These are phyloP conservation scores for Panagrolaimus sp. DNA, from an alignment of 1,140 invertebrate genomes.

Conservation along the genomic window DNA sequence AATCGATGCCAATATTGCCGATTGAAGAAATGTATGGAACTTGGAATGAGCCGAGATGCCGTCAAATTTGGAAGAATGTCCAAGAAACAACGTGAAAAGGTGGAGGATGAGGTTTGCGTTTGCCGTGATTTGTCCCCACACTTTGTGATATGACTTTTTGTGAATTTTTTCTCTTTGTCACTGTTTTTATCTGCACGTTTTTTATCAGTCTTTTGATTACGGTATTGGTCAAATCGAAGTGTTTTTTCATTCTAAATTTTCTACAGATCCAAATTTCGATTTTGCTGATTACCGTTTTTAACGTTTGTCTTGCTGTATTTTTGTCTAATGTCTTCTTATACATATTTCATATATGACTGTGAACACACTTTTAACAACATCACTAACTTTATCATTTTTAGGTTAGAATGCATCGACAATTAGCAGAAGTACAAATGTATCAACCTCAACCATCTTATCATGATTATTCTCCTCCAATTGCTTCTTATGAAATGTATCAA, in stretches of 20 bases:
- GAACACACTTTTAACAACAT: too few species aligned
- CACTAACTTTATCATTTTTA: conserved; percentile 1
- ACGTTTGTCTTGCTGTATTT: neutral
- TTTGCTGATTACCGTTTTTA: too few species aligned
- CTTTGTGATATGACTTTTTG: neutral
- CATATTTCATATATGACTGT: neutral
- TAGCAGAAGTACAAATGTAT: neutral
- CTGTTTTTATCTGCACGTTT: neutral
- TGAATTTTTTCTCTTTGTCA: neutral
- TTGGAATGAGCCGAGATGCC: conserved; percentile 98
- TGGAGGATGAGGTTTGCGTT: conserved; percentile 86
- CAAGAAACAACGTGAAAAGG: conserved; percentile 97
- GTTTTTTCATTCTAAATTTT: neutral
- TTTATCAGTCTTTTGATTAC: conserved; percentile 14
- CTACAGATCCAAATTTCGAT: neutral
- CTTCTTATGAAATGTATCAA: neutral
- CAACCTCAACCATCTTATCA: conserved; percentile 1
- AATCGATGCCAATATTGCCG: conserved; percentile 99
- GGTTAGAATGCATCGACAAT: conserved; percentile 8
- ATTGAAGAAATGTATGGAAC: conserved; percentile 93
- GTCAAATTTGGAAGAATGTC: conserved; percentile 99
- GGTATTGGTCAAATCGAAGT: neutral
- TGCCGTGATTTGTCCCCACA: conserved; percentile 4
- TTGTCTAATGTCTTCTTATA: neutral
- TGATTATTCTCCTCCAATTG: conserved; percentile 15